Evolutionary conservation across 2,888 invertebrate genomes (phyloP).

Genomic region (Andrena dorsata): DNA sequence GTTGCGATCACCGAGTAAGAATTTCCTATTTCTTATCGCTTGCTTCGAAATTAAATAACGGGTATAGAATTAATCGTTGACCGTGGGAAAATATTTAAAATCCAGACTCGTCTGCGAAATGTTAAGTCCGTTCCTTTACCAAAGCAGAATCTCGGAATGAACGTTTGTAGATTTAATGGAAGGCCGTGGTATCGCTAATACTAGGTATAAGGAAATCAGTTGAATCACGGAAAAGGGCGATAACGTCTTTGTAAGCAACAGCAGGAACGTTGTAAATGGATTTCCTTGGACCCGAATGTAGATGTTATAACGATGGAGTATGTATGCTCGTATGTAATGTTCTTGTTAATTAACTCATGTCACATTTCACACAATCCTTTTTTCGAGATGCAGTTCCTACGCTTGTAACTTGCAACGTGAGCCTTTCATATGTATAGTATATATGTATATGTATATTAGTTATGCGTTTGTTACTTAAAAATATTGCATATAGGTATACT

Average conservation of each 20-base stretch:
- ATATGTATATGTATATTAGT: conserved; percentile 3
- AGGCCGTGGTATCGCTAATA: background rate
- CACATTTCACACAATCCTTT: conserved; percentile 14
- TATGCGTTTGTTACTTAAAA: conserved; percentile 23
- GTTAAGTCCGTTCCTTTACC: background rate
- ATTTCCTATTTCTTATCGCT: conserved; percentile 9
- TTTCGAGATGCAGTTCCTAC: conserved; percentile 4
- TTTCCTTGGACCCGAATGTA: conserved; percentile 43
- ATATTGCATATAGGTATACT: conserved; percentile 27
- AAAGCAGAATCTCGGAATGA: background rate
- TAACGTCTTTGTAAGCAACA: conserved; percentile 14
- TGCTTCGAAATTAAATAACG: background rate
- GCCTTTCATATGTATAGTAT: background rate
- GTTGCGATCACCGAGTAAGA: conserved; percentile 5
- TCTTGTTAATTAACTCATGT: conserved; percentile 18
- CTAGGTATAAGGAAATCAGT: background rate
- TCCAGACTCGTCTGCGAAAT: background rate
- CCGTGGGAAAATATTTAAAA: background rate
- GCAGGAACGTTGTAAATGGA: conserved; percentile 26
- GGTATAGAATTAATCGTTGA: background rate
- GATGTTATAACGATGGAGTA: conserved; percentile 28
- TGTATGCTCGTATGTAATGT: conserved; percentile 14
- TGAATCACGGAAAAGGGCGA: conserved; percentile 9
- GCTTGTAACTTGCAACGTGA: conserved; percentile 8
- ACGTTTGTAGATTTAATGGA: background rate